Percentiles rank a stretch among this genome's conserved stretches.
Evolutionary conservation across 2,888 invertebrate species (phyloP).

Genomic region (Chymomyza fuscimana): DNA sequence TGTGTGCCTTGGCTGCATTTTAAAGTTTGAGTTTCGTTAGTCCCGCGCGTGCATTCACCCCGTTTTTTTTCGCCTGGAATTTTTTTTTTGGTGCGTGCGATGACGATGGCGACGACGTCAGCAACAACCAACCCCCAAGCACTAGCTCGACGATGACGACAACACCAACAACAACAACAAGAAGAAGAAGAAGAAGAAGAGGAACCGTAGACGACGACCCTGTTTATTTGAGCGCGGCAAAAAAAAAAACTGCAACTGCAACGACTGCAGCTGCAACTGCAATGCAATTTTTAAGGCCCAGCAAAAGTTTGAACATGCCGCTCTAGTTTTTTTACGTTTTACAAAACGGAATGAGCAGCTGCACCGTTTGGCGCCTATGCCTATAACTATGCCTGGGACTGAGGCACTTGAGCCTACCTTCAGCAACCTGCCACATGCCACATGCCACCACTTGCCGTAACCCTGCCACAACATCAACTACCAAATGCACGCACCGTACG

Average conservation of each 20-base stretch:
- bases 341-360: slow-evolving; percentile 55
- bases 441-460: slow-evolving; percentile 5
- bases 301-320: slow-evolving; percentile 71
- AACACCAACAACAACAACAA: slow-evolving; percentile 16
- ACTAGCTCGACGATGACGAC: slow-evolving; percentile 37
- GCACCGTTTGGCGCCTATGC: background rate
- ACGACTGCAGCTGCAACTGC: slow-evolving; percentile 49
- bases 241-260: slow-evolving; percentile 35
- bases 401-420: slow-evolving; percentile 20
- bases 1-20: slow-evolving; percentile 61
- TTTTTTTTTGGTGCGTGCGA: slow-evolving; percentile 63
- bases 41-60: slow-evolving; percentile 78
- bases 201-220: slow-evolving; percentile 14
- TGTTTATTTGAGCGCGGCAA: slow-evolving; percentile 32
- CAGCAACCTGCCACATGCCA: background rate
- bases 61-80: slow-evolving; percentile 61
- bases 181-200: background rate
- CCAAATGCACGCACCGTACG: slow-evolving; percentile 46
- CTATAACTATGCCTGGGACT: background rate
- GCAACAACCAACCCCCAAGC: slow-evolving; percentile 40
- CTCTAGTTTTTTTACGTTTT: slow-evolving; percentile 60
- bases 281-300: slow-evolving; percentile 66
- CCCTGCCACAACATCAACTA: slow-evolving; percentile 21
- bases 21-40: slow-evolving; percentile 75
- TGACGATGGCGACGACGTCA: slow-evolving; percentile 47